Percentiles rank a stretch among this genome's conserved stretches.
These are phyloP conservation scores for Pammene fasciana DNA, from an alignment of 2,888 invertebrate species.

Conservation along the genomic window DNA sequence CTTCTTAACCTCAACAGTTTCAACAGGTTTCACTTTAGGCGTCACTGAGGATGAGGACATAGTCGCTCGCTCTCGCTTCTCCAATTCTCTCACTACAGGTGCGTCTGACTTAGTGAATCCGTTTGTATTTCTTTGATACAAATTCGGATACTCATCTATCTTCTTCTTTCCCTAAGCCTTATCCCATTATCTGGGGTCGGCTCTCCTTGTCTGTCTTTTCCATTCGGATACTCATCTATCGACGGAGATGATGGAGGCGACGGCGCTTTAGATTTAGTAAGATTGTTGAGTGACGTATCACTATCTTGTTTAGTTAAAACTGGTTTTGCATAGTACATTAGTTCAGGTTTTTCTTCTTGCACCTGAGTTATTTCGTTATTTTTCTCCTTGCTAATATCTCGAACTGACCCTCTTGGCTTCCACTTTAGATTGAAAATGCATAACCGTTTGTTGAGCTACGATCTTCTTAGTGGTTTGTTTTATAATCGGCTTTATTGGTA, in stretches of 20 bases:
- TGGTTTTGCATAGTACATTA: slow-evolving; percentile 76
- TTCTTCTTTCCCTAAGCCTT: too few relatives aligned
- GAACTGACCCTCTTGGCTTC: slow-evolving; percentile 60
- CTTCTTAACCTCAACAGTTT: slow-evolving; percentile 63
- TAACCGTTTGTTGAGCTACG: slow-evolving; percentile 75
- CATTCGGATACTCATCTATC: too few relatives aligned
- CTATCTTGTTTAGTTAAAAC: slow-evolving; percentile 83
- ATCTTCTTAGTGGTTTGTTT: slow-evolving; percentile 77
- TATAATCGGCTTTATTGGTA: slow-evolving; percentile 83
- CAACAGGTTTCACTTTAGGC: slow-evolving; percentile 62
- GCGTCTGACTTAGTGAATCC: slow-evolving; percentile 85
- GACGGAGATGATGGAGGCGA: slow-evolving; percentile 85
- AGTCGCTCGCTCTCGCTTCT: slow-evolving; percentile 87
- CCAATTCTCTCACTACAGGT: slow-evolving; percentile 88
- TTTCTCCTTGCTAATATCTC: slow-evolving; percentile 65
- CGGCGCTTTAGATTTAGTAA: slow-evolving; percentile 90
- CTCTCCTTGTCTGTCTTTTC: too few relatives aligned
- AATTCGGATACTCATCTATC: slow-evolving; percentile 79
- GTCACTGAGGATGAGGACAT: slow-evolving; percentile 54
- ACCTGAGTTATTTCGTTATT: slow-evolving; percentile 70
- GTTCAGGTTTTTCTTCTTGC: slow-evolving; percentile 70
- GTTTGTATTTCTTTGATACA: slow-evolving; percentile 85
- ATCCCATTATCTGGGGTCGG: too few relatives aligned
- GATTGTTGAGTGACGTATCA: slow-evolving; percentile 79
- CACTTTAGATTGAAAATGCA: slow-evolving; percentile 77